Conservation (phyloP, 2,113 vertebrate species). For the Archocentrus centrarchus region DNA sequence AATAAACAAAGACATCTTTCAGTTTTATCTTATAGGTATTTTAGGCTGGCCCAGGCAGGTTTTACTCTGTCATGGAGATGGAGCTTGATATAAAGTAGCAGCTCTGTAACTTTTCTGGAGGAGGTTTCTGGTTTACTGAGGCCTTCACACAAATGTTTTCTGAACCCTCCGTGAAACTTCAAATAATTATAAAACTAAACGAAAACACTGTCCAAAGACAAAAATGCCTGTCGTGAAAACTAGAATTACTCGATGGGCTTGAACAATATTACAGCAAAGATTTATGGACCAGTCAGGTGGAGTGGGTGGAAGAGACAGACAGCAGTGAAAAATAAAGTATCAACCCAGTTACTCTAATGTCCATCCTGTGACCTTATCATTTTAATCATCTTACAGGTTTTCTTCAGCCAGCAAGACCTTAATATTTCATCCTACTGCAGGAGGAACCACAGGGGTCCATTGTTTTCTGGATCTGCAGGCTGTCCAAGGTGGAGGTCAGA, state of each 20-base stretch:
- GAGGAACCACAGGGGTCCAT: not conserved
- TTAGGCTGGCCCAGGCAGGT: not conserved
- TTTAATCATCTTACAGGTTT: not conserved
- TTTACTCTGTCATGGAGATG: not conserved
- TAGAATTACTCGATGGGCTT: not conserved
- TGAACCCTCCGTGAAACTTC: not conserved
- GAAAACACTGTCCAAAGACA: not conserved
- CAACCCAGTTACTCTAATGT: not conserved
- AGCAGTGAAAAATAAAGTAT: no score
- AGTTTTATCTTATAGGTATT: constrained; percentile 12
- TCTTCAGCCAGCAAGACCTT: not conserved
- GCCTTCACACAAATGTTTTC: not conserved
- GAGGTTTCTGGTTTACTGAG: not conserved
- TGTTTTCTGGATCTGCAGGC: not conserved
- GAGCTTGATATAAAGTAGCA: not conserved
- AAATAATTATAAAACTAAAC: not conserved
- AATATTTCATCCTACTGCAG: not conserved
- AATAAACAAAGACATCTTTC: constrained; percentile 24
- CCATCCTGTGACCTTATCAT: not conserved
- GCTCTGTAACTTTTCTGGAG: not conserved
- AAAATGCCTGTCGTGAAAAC: not conserved
- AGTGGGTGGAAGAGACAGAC: not conserved
- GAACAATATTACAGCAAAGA: not conserved
- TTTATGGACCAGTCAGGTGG: not conserved
- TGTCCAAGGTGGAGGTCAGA: no score